Evolutionary conservation across 2,113 vertebrate genomes (phyloP), one percentile per base, ranked within the genome.

Genomic region (Edolisoma coerulescens): DNA sequence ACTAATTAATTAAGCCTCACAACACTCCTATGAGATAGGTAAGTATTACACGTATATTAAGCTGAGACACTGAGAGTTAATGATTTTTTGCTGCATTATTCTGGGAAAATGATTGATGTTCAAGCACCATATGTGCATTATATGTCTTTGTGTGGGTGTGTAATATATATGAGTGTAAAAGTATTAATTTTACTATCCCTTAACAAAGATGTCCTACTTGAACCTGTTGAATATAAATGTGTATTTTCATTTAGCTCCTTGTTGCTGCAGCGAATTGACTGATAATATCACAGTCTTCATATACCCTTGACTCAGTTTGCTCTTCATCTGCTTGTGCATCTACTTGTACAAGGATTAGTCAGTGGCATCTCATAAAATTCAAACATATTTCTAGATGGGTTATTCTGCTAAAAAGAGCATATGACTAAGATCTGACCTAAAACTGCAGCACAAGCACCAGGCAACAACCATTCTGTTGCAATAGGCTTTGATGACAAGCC

Each of bases 1-100:
- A 97, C 94, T 97, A 97, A 97, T 97, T 97, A 97, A 97, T 97
- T 96, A 97, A 97, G 91, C 85, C 78, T 94, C 94, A 81, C 96
- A 96, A 94, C 83, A 92, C 63, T 95, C 82, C 91, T 91, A 75
- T 96, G 94, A 95, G 87, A 92, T 89, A 95, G 91, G 91, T 97
- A 96, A 97, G 94, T 97, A 97, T 96, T 96, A 94, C 84, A 74
- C 81, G 50, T 96, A 83, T 78, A 95, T 97, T 97, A 96, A 88
- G 42, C 53, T 80, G 92, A 95, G 89, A 88, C 82, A 90, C 75
- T 41, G 89, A 96, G 76, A 96, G 89, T 96, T 95, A 90, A 95
- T 95, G 71, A 91, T 95, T 89, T 95, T 95, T 93, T 94, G 10
- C 89, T 93, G 71, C 68, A 94, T 96, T 96, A 95, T 93, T 96